phyloP scores from a whole-genome alignment of 2,797 vertebrate genomes.

The Arrhamphus sclerolepis region DNA sequence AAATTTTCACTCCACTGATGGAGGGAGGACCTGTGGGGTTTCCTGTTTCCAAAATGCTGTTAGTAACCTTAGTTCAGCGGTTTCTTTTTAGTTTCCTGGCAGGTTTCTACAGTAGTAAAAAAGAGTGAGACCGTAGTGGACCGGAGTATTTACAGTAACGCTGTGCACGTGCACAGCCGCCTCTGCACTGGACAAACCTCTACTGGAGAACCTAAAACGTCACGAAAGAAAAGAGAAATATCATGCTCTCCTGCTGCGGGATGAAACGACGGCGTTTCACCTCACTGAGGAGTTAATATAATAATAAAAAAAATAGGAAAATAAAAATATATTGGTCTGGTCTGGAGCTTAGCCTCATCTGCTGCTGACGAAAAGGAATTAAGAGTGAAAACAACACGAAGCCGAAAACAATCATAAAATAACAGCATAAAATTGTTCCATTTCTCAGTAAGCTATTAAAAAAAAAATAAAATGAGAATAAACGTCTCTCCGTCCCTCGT shows the following conservation, averaged over 20 bases:
- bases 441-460: constrained; percentile 70
- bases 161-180: constrained; percentile 68
- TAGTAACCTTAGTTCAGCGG: constrained; percentile 55
- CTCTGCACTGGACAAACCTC: constrained; percentile 42
- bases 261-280: constrained; percentile 74
- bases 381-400: constrained; percentile 63
- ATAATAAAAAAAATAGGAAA: constrained; percentile 9
- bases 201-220: constrained; percentile 48
- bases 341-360: constrained; percentile 52
- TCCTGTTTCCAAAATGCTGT: constrained; percentile 36
- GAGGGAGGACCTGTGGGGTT: constrained; percentile 26
- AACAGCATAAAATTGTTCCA: constrained; percentile 77
- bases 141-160: constrained; percentile 76
- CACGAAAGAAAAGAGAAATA: constrained; percentile 20
- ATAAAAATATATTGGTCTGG: constrained; percentile 54
- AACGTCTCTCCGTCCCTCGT: constrained; percentile 61
- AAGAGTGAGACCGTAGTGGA: constrained; percentile 69
- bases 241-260: constrained; percentile 63
- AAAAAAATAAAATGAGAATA: constrained; percentile 69
- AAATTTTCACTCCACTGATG: constrained; percentile 31
- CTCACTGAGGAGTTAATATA: constrained; percentile 59
- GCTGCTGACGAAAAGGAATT: constrained; percentile 62
- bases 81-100: constrained; percentile 51
- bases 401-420: constrained; percentile 75
- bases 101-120: constrained; percentile 73